A percentile compares a stretch with the other conserved stretches of the same genome.
Evolutionary conservation across 2,113 vertebrate species (phyloP).

Genomic region (Numenius arquata): DNA sequence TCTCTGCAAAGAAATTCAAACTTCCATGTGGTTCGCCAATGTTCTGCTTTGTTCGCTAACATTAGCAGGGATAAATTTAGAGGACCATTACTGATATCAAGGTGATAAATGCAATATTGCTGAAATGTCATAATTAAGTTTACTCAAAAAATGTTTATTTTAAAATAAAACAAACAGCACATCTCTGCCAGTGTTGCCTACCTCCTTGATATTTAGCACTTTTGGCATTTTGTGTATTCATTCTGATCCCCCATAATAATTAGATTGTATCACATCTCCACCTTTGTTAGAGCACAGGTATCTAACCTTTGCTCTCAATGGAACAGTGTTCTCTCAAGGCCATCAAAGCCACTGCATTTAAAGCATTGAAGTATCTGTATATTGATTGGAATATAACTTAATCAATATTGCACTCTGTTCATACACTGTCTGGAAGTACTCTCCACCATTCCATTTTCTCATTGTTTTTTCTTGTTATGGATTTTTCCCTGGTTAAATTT

Average conservation of each 20-base stretch:
- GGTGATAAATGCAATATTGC: background rate
- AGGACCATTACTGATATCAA: background rate
- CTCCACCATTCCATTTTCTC: background rate
- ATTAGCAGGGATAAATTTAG: background rate
- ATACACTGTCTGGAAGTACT: constrained; percentile 42
- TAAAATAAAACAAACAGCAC: background rate
- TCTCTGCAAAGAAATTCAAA: background rate
- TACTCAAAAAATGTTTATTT: background rate
- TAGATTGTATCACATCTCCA: background rate
- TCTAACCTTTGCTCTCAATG: constrained; percentile 48
- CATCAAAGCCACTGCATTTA: constrained; percentile 27
- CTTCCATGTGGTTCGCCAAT: background rate
- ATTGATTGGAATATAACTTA: constrained; percentile 66
- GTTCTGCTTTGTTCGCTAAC: background rate
- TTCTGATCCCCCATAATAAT: background rate
- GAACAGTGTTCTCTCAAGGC: constrained; percentile 12
- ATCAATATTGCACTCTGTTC: constrained; percentile 67
- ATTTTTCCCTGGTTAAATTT: constrained; percentile 26
- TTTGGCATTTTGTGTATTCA: background rate
- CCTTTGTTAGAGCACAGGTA: background rate
- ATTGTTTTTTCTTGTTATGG: constrained; percentile 12
- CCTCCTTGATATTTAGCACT: background rate
- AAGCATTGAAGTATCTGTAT: constrained; percentile 43
- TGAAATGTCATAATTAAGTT: background rate
- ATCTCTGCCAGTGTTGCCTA: background rate